Evolutionary conservation across 2,113 vertebrate genomes (phyloP).

Genomic region (Callipepla californica): DNA sequence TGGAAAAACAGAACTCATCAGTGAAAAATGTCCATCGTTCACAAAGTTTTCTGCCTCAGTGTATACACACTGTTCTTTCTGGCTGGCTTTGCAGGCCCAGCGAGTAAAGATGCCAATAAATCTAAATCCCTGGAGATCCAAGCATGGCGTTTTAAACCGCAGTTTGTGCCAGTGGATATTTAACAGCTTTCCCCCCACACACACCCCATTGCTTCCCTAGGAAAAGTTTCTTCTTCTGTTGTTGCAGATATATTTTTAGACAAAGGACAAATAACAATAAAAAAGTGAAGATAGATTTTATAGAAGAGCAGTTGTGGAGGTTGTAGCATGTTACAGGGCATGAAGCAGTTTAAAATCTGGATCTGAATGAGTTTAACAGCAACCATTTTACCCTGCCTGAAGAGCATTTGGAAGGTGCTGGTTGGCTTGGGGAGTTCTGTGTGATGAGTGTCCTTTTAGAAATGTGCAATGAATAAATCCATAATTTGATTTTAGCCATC

Average conservation of each 20-base stretch:
- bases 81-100: constrained; percentile 24
- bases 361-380: neutral
- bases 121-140: constrained; percentile 42
- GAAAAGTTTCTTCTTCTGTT: constrained; percentile 50
- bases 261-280: constrained; percentile 10
- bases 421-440: neutral
- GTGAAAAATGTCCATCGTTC: constrained; percentile 65
- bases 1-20: constrained; percentile 74
- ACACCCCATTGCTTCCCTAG: constrained; percentile 11
- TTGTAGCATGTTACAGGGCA: neutral
- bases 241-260: constrained; percentile 9
- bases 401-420: neutral
- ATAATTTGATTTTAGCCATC: constrained; percentile 29
- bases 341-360: constrained; percentile 12
- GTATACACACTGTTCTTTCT: constrained; percentile 52
- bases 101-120: constrained; percentile 69
- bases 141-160: constrained; percentile 18
- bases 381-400: neutral
- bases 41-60: constrained; percentile 53
- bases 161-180: constrained; percentile 41
- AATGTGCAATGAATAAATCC: constrained; percentile 1
- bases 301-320: neutral
- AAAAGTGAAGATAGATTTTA: neutral
- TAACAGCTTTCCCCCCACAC: neutral
- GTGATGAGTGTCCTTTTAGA: constrained; percentile 13